Base-by-base conservation (phyloP, 2,113 vertebrate species). In the Murina feae region DNA sequence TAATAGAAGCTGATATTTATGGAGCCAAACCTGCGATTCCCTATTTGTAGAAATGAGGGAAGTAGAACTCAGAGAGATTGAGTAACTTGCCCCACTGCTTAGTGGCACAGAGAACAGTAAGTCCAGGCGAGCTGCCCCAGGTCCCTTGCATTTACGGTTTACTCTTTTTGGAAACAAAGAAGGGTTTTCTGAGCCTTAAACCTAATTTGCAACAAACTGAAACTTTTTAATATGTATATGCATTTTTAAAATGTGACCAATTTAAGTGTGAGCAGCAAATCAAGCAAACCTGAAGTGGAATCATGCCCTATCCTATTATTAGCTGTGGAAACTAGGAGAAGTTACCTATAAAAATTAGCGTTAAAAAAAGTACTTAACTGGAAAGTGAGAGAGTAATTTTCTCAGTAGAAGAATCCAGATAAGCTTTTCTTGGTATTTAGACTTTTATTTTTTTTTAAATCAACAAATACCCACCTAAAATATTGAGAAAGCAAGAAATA, bases 401-500 rank as follows among this genome's bases (percentile, higher is more conserved):
- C 68, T 93, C 51, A 81, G 25, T 4, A 75, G 35, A 86, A 68
- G 32, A 94, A 93, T 30, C n/a, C 4, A 74, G 53, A 66, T 55
- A 37, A 78, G 28, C 5, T 32, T 74, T 93, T 91, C 20, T 83
- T 81, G 69, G 35, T 39, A 47, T 58, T 37, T 63, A 63, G 2
- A 76, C 83, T 65, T 90, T 63, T 82, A 66, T 35, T 92, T 89
- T 68, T 51, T 66, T 63, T 63, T 60, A 83, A 90, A 37, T 6
- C n/a, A 49, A 92, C 23, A 84, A 84, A 47, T 30, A 90, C 20
- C 55, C 53, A 89, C 25, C 55, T 17, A 89, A 91, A 58, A 92
- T 82, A 94, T 1, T 74, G 20, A 74, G 9, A 86, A 83, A 83
- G 23, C 69, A 93, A 90, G 47, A 86, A 75, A 95, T 58, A 66